Conservation (phyloP, 1,140 invertebrate genomes). For the Paramacrobiotus metropolitanus region DNA sequence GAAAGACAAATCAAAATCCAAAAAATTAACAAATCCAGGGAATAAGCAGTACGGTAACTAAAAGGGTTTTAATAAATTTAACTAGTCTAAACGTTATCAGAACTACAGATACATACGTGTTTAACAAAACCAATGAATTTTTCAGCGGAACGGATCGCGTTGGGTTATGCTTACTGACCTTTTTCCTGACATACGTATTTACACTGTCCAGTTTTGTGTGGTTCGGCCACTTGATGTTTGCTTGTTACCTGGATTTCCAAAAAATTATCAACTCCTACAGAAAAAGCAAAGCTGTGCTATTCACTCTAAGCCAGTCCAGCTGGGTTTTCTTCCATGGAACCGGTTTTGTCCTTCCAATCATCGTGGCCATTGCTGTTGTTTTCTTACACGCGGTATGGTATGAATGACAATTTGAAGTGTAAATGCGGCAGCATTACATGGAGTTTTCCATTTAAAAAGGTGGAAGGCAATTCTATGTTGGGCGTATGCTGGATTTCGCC, state of each 20-base stretch:
- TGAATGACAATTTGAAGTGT: background rate
- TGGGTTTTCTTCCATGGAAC: background rate
- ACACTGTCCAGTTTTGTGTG: background rate
- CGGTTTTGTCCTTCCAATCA: background rate
- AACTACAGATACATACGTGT: too few species aligned
- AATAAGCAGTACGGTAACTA: too few species aligned
- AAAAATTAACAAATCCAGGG: too few species aligned
- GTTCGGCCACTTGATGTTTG: conserved; percentile 5
- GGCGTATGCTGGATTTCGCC: background rate
- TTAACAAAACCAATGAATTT: too few species aligned
- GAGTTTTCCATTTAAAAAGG: too few species aligned
- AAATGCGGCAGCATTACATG: background rate
- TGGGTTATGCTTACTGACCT: background rate
- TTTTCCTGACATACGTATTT: background rate
- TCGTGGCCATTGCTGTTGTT: background rate
- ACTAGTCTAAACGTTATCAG: too few species aligned
- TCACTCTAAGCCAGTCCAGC: background rate
- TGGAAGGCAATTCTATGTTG: background rate
- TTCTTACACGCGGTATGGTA: background rate
- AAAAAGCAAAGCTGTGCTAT: background rate
- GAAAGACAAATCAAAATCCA: too few species aligned
- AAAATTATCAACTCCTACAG: background rate
- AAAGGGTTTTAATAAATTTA: too few species aligned
- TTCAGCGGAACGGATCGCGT: background rate
- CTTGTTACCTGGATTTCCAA: background rate